Evolutionary conservation across 2,797 vertebrate genomes (phyloP).

Genomic region (Propithecus perrieri): DNA sequence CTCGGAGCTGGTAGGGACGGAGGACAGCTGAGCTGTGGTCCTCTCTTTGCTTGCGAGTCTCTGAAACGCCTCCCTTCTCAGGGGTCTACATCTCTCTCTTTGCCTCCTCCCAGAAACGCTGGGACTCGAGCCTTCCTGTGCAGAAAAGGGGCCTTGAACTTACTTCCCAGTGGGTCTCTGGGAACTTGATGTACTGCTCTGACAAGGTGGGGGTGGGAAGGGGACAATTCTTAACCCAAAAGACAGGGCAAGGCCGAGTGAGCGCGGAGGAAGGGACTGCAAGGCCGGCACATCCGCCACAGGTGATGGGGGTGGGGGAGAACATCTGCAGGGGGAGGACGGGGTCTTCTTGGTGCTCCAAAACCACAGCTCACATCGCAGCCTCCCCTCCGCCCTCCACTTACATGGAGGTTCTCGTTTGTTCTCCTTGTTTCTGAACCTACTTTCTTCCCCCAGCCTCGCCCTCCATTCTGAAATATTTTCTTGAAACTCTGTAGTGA

Average conservation of each 20-base stretch:
- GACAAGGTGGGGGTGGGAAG: not conserved
- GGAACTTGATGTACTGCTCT: too few species aligned
- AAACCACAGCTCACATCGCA: not conserved
- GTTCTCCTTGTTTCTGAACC: not conserved
- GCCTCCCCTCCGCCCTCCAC: not conserved
- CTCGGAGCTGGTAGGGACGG: too few species aligned
- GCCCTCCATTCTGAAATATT: not conserved
- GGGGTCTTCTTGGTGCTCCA: not conserved
- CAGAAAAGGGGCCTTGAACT: not conserved
- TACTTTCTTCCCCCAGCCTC: not conserved
- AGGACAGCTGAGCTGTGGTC: too few species aligned
- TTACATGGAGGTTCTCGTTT: not conserved
- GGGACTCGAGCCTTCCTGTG: not conserved
- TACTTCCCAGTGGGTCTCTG: too few species aligned
- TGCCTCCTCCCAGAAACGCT: not conserved
- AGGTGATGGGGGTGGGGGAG: not conserved
- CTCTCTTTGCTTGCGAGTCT: not conserved
- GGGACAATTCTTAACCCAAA: not conserved
- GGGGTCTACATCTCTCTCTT: not conserved
- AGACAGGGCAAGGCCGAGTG: too few species aligned
- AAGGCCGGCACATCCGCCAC: rapidly evolving
- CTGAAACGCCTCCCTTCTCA: not conserved
- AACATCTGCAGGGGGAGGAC: too few species aligned
- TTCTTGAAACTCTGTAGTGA: not conserved
- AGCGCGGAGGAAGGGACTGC: too few species aligned